Evolutionary conservation across 1,140 invertebrate genomes (phyloP).

Genomic region (Hypsibius dujardini): DNA sequence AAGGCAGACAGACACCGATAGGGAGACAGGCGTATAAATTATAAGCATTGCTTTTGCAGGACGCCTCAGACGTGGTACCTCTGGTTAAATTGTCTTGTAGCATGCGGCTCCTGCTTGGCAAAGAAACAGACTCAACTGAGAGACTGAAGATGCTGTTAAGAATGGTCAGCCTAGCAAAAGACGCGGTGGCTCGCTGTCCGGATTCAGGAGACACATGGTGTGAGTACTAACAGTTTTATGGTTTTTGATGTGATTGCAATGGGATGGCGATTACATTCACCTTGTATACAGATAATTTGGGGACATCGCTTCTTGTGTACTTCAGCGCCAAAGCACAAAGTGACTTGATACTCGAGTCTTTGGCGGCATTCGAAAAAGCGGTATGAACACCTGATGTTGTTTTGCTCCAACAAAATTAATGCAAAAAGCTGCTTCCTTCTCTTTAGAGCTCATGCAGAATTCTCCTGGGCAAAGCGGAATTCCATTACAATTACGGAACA

Average conservation of each 20-base stretch:
- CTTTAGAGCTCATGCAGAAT: neutral
- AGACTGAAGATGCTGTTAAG: neutral
- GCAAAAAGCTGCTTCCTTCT: neutral
- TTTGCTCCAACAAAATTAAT: too few relatives aligned
- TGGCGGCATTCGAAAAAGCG: neutral
- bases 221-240: neutral
- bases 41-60: neutral
- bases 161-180: neutral
- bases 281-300: constrained; percentile 1
- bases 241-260: too few relatives aligned
- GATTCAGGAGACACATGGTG: constrained; percentile 1
- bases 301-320: neutral
- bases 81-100: neutral
- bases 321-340: neutral
- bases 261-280: too few relatives aligned
- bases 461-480: neutral
- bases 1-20: too few relatives aligned
- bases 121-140: neutral
- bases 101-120: neutral
- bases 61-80: neutral
- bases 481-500: constrained; percentile 10
- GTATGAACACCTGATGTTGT: neutral
- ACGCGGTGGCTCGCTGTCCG: neutral
- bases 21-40: neutral
- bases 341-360: neutral